Base-by-base conservation (phyloP, 2,888 invertebrate genomes). In the Xestia rhomboidea region DNA sequence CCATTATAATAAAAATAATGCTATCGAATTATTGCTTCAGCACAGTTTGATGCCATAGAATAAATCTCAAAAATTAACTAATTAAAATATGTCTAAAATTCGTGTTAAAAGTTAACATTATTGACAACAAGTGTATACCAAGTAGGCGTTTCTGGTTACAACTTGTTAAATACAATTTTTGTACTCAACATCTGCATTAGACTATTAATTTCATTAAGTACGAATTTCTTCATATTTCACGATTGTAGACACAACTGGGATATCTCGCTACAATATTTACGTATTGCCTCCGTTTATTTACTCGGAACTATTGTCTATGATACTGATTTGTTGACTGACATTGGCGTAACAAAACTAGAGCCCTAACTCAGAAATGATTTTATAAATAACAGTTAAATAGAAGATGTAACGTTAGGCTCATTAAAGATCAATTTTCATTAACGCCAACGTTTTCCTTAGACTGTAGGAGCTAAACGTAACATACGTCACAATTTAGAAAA, bases 181-280 rank as follows among this genome's bases (percentile, higher is more conserved):
- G 87, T 88, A 88, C 87, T 85, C 81, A 46, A 79, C 60, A 49
- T 77, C 78, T 75, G 77, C 72, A 82, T 79, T 87, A 76, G 27
- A 81, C 79, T 76, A 81, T 83, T 76, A 75, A 79, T 77, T 83
- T 86, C 72, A 79, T 88, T 87, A 87, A 87, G 87, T 87, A 88
- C 88, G 74, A 81, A 87, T 82, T 81, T 77, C 67, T 75, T 60
- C 44, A 73, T 71, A 77, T 79, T 79, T 73, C 66, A 69, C 64
- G 71, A 68, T 74, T 78, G 73, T 77, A 71, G 63, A 82, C 73
- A 83, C 73, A 73, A 76, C 64, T 75, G 79, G 73, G 76, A 70
- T 66, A 71, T 69, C 24, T 67, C 66, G 57, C 73, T 67, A 79
- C 54, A 63, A 71, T 86, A 82, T 68, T 80, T 80, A 76, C 77